Conservation (phyloP, 2,113 vertebrate species). For the Colius striatus region DNA sequence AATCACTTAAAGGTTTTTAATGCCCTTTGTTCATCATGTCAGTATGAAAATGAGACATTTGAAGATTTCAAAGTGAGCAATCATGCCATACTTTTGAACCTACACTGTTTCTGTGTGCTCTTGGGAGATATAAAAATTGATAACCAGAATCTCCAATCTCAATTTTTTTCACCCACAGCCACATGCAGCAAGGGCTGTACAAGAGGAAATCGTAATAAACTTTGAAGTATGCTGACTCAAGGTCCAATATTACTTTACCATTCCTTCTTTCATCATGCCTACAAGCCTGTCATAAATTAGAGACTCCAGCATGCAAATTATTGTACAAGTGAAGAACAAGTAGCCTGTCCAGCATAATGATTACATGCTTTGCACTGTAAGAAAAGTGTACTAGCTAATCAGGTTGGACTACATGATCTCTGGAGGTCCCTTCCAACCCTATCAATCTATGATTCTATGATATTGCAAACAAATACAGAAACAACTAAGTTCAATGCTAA, state of each 20-base stretch:
- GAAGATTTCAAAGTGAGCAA: not conserved
- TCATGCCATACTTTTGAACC: not conserved
- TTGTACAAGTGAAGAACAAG: not conserved
- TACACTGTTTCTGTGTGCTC: not conserved
- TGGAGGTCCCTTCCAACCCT: no score
- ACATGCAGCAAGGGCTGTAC: not conserved
- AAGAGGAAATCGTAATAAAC: not conserved
- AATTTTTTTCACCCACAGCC: not conserved
- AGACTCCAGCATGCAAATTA: not conserved
- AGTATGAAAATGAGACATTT: not conserved
- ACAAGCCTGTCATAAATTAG: not conserved
- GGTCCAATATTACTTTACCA: not conserved
- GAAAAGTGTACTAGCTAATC: not conserved
- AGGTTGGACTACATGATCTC: not conserved
- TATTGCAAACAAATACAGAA: not conserved
- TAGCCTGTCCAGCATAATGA: not conserved
- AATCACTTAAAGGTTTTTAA: not conserved
- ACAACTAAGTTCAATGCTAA: not conserved
- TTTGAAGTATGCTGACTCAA: conserved; percentile 7
- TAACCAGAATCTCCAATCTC: not conserved
- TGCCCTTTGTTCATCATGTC: not conserved
- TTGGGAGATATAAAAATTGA: not conserved
- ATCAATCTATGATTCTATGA: no score
- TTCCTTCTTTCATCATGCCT: conserved; percentile 12
- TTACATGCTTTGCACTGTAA: not conserved